Evolutionary conservation across 2,797 vertebrate genomes (phyloP).

Genomic region (Arctocebus calabarensis): DNA sequence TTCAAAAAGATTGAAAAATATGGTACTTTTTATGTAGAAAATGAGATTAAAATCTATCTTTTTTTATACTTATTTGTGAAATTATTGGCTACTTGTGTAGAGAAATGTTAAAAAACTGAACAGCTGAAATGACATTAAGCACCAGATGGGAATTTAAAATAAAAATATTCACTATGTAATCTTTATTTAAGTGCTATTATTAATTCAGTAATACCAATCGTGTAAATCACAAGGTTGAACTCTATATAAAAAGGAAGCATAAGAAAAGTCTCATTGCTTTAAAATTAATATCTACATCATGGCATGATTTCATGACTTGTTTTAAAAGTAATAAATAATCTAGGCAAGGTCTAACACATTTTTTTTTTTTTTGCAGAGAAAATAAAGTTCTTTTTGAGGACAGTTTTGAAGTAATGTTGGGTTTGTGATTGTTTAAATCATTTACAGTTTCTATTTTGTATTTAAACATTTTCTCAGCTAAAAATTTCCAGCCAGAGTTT

Average conservation of each 20-base stretch:
- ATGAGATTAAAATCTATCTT: conserved; percentile 73
- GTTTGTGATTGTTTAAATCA: background rate
- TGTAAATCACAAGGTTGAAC: conserved; percentile 82
- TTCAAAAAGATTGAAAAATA: conserved; percentile 63
- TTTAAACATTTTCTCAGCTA: background rate
- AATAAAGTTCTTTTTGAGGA: background rate
- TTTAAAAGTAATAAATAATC: conserved; percentile 22
- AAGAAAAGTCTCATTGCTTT: conserved; percentile 70
- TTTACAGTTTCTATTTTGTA: conserved; percentile 31
- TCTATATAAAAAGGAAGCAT: conserved; percentile 74
- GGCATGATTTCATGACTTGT: background rate
- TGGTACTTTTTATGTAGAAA: conserved; percentile 63
- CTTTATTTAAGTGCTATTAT: conserved; percentile 84
- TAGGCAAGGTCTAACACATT: background rate
- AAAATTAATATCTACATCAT: conserved; percentile 44
- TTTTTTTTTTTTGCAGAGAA: background rate
- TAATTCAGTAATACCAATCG: conserved; percentile 80
- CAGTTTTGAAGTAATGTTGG: background rate
- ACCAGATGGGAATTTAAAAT: conserved; percentile 86
- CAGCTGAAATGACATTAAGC: conserved; percentile 86
- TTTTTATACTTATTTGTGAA: conserved; percentile 78
- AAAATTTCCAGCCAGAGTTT: conserved; percentile 34
- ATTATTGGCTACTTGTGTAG: conserved; percentile 83
- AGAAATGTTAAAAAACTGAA: conserved; percentile 81
- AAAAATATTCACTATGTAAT: conserved; percentile 85